These are phyloP conservation scores for Antheraea assamensis DNA, from an alignment of 2,888 invertebrate genomes.

Conservation along the genomic window DNA sequence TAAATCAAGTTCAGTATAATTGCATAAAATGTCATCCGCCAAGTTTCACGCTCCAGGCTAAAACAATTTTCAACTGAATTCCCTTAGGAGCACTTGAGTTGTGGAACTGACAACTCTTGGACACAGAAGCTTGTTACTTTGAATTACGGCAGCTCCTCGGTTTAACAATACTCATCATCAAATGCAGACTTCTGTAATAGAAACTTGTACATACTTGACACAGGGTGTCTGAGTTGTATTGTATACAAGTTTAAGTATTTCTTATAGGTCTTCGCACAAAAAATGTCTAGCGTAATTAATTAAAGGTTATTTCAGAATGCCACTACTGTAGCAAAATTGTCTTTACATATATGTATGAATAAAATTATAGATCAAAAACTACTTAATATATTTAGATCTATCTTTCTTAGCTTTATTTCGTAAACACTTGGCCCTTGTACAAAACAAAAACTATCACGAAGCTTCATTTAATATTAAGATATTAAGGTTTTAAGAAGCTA, in stretches of 20 bases:
- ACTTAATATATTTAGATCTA: too few species aligned
- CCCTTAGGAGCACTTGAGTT: slow-evolving; percentile 36
- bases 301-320: too few species aligned
- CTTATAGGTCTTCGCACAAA: too few species aligned
- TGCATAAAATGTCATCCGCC: slow-evolving; percentile 50
- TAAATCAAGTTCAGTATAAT: slow-evolving; percentile 16
- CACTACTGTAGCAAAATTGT: too few species aligned
- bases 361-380: too few species aligned
- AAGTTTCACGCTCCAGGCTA: slow-evolving; percentile 41
- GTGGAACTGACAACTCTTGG: slow-evolving; percentile 43
- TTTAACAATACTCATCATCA: slow-evolving; percentile 1
- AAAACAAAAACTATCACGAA: too few species aligned
- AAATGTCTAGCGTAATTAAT: too few species aligned
- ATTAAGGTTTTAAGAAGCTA: too few species aligned
- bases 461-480: too few species aligned
- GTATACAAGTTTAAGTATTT: not conserved
- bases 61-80: slow-evolving; percentile 43
- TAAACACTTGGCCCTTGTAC: too few species aligned
- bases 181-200: not conserved
- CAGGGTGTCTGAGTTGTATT: not conserved
- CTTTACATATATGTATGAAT: too few species aligned
- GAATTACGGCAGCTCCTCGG: slow-evolving; percentile 26
- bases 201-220: slow-evolving; percentile 3
- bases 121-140: slow-evolving; percentile 28
- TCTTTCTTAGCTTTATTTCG: too few species aligned